phyloP scores from a whole-genome alignment of 1,140 invertebrate genomes.

The Epicauta chinensis region DNA sequence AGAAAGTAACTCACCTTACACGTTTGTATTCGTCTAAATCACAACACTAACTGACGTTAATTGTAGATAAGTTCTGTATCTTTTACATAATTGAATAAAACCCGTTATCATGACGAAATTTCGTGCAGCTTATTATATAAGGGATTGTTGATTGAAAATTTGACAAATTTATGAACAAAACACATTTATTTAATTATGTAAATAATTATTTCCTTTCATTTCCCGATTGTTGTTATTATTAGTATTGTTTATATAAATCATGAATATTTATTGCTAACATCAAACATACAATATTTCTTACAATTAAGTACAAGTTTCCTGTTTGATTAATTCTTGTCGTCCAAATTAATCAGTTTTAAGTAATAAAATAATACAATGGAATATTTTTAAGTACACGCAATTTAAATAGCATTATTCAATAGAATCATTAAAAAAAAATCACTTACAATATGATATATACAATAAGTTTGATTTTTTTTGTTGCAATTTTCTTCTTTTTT shows the following conservation, averaged over 20 bases:
- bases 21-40: too few species aligned
- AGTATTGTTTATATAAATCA: conserved; percentile 43
- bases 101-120: too few species aligned
- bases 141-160: too few species aligned
- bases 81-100: too few species aligned
- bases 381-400: conserved; percentile 33
- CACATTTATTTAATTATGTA: conserved; percentile 36
- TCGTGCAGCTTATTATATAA: too few species aligned
- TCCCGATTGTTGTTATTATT: conserved; percentile 5
- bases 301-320: conserved; percentile 43
- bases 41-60: too few species aligned
- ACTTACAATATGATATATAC: conserved; percentile 36
- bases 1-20: too few species aligned
- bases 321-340: conserved; percentile 18
- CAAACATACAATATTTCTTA: conserved; percentile 44
- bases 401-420: conserved; percentile 31
- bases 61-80: too few species aligned
- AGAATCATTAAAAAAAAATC: conserved; percentile 34
- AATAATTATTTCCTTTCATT: too few species aligned
- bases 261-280: conserved; percentile 44
- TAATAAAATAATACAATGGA: conserved; percentile 42
- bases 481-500: too few species aligned
- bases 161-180: conserved; percentile 35
- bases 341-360: background rate
- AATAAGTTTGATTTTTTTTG: conserved; percentile 43